phyloP scores from a whole-genome alignment of 2,113 vertebrate genomes.

The Poeciliopsis occidentalis region DNA sequence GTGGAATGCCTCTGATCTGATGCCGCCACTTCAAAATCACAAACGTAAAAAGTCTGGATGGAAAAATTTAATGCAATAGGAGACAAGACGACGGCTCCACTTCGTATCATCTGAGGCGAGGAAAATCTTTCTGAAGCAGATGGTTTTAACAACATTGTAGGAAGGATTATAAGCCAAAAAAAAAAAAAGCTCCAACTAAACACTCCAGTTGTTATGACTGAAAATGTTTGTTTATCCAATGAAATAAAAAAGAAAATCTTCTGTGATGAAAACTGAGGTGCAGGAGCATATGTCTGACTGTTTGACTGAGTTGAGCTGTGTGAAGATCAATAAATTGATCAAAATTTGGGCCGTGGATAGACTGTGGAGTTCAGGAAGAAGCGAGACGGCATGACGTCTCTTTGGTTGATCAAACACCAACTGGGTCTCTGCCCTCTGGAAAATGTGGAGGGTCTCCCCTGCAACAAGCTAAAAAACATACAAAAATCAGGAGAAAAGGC shows the following conservation, averaged over 20 bases:
- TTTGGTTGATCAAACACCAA: not conserved
- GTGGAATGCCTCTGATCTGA: not conserved
- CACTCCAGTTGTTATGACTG: not conserved
- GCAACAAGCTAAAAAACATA: not conserved
- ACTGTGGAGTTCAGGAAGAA: not conserved
- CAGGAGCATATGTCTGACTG: not conserved
- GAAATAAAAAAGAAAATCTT: not conserved
- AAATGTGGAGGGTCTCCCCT: not conserved
- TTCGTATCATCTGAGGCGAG: not conserved
- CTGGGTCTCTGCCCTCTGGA: not conserved
- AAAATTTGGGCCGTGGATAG: not conserved
- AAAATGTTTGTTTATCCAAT: not conserved
- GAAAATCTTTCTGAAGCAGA: not conserved
- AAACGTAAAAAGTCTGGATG: not conserved
- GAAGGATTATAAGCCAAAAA: not conserved
- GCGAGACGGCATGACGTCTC: not conserved
- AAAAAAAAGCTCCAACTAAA: not conserved
- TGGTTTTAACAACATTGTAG: not conserved
- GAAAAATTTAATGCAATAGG: not conserved
- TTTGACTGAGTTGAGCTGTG: too few species aligned
- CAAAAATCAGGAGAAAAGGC: not conserved
- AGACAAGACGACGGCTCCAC: not conserved
- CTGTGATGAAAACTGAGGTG: not conserved
- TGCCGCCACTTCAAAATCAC: not conserved
- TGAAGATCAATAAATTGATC: not conserved